These are phyloP conservation scores for Phyllostomus discolor DNA, from an alignment of 2,113 vertebrate genomes.

Conservation along the genomic window DNA sequence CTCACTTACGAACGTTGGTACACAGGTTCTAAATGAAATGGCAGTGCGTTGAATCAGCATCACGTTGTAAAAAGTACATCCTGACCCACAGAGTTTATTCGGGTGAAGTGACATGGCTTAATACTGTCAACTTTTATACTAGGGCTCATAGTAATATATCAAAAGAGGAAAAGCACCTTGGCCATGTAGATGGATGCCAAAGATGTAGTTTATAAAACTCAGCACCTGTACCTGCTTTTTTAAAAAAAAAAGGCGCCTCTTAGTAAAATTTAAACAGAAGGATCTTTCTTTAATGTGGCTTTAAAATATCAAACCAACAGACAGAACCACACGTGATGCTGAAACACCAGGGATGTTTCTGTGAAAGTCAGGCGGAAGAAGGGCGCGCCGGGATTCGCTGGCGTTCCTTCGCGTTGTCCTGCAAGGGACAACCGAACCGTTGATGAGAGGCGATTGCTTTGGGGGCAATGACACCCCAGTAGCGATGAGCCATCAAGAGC, in stretches of 20 bases:
- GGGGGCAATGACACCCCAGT: not conserved
- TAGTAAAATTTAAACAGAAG: not conserved
- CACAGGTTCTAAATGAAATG: not conserved
- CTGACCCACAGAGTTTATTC: not conserved
- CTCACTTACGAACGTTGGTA: not conserved
- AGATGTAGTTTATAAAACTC: not conserved
- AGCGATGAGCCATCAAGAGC: not conserved
- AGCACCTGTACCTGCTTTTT: not conserved
- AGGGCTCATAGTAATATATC: not conserved
- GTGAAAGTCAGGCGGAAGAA: not conserved
- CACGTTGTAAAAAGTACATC: not conserved
- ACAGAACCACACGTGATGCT: not conserved
- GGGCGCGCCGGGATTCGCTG: not conserved
- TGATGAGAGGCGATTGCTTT: not conserved
- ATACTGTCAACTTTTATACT: not conserved
- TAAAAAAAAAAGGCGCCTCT: not conserved
- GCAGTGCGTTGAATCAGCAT: not conserved
- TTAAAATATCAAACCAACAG: not conserved
- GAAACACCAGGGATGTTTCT: not conserved
- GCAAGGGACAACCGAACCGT: not conserved
- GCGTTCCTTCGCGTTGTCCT: not conserved
- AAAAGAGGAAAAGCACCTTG: slow-evolving; percentile 8
- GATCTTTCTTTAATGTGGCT: not conserved
- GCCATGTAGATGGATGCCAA: not conserved
- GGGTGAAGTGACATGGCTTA: not conserved